Conservation (phyloP, 2,797 vertebrate genomes). For the Malacoctenus gilli region DNA sequence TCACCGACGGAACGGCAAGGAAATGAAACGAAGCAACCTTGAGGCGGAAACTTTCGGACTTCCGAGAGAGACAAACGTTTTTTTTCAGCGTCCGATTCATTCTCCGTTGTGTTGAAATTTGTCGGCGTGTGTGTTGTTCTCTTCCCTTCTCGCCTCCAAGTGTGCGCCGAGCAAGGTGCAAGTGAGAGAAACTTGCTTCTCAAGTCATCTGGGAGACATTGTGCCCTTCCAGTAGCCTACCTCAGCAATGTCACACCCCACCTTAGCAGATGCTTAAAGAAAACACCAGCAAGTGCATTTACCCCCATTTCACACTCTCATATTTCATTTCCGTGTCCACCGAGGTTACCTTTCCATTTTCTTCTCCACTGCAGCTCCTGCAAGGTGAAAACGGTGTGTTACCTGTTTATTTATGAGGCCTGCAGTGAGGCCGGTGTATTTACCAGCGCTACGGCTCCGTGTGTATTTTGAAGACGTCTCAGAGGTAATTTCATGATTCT, state of each 20-base stretch:
- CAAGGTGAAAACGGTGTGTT: constrained; percentile 69
- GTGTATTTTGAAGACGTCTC: constrained; percentile 67
- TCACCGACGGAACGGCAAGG: constrained; percentile 26
- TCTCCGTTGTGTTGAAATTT: constrained; percentile 26
- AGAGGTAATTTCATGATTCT: constrained; percentile 66
- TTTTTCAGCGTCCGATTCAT: too few relatives aligned
- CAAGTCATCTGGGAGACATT: constrained; percentile 69
- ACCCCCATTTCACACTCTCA: constrained; percentile 77
- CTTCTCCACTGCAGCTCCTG: constrained; percentile 64
- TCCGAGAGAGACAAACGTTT: constrained; percentile 27
- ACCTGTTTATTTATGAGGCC: constrained; percentile 72
- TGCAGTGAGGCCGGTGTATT: constrained; percentile 56
- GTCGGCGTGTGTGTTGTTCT: constrained; percentile 44
- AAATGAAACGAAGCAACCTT: constrained; percentile 41
- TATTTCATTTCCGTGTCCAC: constrained; percentile 75
- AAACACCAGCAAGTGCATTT: constrained; percentile 76
- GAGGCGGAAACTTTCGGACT: constrained; percentile 20
- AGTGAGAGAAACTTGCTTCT: constrained; percentile 60
- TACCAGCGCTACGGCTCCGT: constrained; percentile 58
- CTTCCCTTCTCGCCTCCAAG: constrained; percentile 18
- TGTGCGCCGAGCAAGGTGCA: constrained; percentile 35
- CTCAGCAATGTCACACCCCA: constrained; percentile 78
- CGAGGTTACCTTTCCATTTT: constrained; percentile 70
- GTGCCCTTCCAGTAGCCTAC: constrained; percentile 75
- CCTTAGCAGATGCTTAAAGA: constrained; percentile 78